Percentiles rank a stretch among this genome's conserved stretches.
phyloP scores from a whole-genome alignment of 2,888 invertebrate genomes.

The Drosophila multiciliata region DNA sequence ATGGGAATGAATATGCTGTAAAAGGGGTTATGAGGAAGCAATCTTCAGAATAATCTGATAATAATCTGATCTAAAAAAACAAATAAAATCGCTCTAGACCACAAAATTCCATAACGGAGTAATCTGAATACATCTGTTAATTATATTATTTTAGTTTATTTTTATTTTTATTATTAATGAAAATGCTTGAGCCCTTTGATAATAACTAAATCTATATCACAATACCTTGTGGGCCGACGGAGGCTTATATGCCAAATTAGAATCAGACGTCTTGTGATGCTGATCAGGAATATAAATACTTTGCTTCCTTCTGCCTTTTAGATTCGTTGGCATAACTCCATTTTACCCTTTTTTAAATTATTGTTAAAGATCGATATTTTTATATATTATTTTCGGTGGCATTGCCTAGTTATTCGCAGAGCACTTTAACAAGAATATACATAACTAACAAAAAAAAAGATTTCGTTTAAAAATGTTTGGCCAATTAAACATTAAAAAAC shows the following conservation, averaged over 20 bases:
- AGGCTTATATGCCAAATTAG: background rate
- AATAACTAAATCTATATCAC: background rate
- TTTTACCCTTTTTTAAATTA: background rate
- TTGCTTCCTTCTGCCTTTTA: fast-evolving
- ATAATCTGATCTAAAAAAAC: too few species aligned
- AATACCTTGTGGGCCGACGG: background rate
- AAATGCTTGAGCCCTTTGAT: background rate
- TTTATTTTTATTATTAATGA: background rate
- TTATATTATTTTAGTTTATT: background rate
- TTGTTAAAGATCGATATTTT: background rate
- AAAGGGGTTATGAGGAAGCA: too few species aligned
- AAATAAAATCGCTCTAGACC: too few species aligned
- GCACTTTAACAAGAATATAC: background rate
- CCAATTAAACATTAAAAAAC: background rate
- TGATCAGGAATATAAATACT: background rate
- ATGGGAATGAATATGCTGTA: background rate
- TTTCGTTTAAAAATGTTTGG: background rate
- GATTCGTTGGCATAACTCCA: background rate
- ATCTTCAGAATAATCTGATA: too few species aligned
- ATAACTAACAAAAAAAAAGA: background rate
- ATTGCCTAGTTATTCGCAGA: background rate
- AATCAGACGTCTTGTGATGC: background rate
- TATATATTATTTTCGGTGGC: fast-evolving
- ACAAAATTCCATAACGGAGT: too few species aligned
- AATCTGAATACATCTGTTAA: fast-evolving